Percentiles rank a stretch among this genome's conserved stretches.
phyloP scores from a whole-genome alignment of 2,797 vertebrate genomes.

The Sylvia borin region DNA sequence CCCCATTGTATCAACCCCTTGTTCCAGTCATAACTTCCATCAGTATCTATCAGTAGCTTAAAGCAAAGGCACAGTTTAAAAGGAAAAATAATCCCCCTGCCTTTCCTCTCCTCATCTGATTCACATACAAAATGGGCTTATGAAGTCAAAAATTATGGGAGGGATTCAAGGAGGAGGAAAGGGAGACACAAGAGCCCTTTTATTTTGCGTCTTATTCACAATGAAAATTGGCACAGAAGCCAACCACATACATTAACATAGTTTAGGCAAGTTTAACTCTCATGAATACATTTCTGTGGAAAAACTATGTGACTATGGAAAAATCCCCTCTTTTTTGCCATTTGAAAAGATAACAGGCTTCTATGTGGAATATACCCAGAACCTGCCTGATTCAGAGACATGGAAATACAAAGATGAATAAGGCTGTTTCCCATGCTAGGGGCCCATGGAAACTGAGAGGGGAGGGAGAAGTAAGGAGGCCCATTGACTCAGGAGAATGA shows the following conservation, averaged over 20 bases:
- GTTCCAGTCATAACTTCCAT: slow-evolving; percentile 15
- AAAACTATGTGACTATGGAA: slow-evolving; percentile 81
- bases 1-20: slow-evolving; percentile 8
- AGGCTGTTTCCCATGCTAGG: slow-evolving; percentile 60
- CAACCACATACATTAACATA: slow-evolving; percentile 81
- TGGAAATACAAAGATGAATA: slow-evolving; percentile 73
- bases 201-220: slow-evolving; percentile 79
- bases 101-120: slow-evolving; percentile 69
- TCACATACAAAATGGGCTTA: slow-evolving; percentile 75
- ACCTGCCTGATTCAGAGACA: slow-evolving; percentile 71
- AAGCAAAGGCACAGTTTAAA: slow-evolving; percentile 57
- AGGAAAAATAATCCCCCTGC: slow-evolving; percentile 64
- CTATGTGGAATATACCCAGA: slow-evolving; percentile 70
- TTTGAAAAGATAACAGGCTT: slow-evolving; percentile 76
- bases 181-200: slow-evolving; percentile 76
- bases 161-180: slow-evolving; percentile 58
- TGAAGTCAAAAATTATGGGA: slow-evolving; percentile 73
- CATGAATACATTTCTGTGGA: slow-evolving; percentile 82
- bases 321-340: slow-evolving; percentile 75
- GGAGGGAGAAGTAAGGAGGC: slow-evolving; percentile 58
- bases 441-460: slow-evolving; percentile 67
- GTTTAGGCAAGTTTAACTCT: slow-evolving; percentile 77
- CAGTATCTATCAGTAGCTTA: slow-evolving; percentile 50
- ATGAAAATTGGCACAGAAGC: slow-evolving; percentile 78
- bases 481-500: slow-evolving; percentile 19